Evolutionary conservation across 2,888 invertebrate species (phyloP), one percentile per base, ranked within the genome.

Genomic region (Colostygia pectinataria): DNA sequence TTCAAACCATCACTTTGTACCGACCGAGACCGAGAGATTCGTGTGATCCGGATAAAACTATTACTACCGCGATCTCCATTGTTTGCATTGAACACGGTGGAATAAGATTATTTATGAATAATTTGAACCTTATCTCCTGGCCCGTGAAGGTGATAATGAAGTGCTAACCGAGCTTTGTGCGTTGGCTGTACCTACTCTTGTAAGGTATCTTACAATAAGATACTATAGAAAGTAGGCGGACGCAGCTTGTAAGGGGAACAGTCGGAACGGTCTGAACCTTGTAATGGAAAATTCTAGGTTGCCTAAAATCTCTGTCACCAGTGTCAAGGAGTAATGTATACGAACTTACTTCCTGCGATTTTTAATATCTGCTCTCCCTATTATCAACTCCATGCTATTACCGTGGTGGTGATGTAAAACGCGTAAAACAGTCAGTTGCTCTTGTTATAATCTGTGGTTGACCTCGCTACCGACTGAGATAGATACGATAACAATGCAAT

Each of bases 401-500:
- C 12, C 5, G 10, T 5, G 12, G 9, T 28, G 28, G 27, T 5
- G 12, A 33, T 13, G 13, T 23, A 12, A 15, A 13, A 20, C 2
- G 18, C n/a, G 13, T 23, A 12, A 15, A 13, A 20, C 2, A 6
- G 9, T 9, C 31, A 32, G 40, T 24, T 32, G 40, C 24, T 40
- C 24, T 40, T 31, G 24, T 14, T 40, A 20, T 39, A 9, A 14
- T 3, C 42, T 54, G 38, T 39, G 40, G 33, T 29, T 33, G 59
- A 49, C 66, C 66, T 63, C 63, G 55, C 58, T 37, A 53, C 59
- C 56, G 57, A 52, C 55, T 61, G 60, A 66, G 71, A 69, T 75
- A 74, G 47, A 70, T 67, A 67, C 67, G 74, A 76, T 77, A 78
- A 77, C 77, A 72, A 72, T 73, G 67, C 69, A 73, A 80, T 81